These are phyloP conservation scores for Drosophila funebris DNA, from an alignment of 1,140 invertebrate species.

Conservation along the genomic window DNA sequence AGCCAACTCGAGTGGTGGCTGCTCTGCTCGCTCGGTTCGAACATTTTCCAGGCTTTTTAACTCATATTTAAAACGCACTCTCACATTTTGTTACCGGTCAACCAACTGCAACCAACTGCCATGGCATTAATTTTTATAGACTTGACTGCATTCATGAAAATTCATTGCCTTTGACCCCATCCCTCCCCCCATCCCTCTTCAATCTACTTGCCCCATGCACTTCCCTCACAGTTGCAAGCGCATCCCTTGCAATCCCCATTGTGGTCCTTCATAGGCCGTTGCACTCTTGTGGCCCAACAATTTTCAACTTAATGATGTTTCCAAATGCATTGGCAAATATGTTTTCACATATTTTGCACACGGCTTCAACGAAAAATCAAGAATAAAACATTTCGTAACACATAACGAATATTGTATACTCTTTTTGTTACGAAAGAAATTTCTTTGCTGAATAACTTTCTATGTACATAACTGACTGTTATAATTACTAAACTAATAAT, in stretches of 20 bases:
- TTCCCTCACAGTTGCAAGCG: background rate
- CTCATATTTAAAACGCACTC: conserved; percentile 77
- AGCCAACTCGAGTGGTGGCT: background rate
- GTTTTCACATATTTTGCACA: conserved; percentile 55
- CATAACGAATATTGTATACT: background rate
- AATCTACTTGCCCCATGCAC: background rate
- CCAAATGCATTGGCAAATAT: conserved; percentile 79
- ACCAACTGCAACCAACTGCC: conserved; percentile 69
- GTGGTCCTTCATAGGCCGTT: conserved; percentile 72
- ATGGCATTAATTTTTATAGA: conserved; percentile 79
- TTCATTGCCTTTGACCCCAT: conserved; percentile 60
- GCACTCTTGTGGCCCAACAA: conserved; percentile 62
- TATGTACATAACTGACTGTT: too few species aligned
- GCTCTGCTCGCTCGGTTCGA: background rate
- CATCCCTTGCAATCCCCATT: conserved; percentile 3
- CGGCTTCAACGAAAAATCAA: conserved; percentile 32
- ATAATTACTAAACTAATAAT: too few species aligned
- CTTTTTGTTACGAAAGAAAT: background rate
- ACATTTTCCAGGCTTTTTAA: conserved; percentile 62
- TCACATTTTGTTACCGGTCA: conserved; percentile 11
- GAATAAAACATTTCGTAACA: background rate
- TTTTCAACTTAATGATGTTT: conserved; percentile 79
- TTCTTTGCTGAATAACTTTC: too few species aligned
- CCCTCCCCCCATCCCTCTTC: background rate
- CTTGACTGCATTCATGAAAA: conserved; percentile 81